Evolutionary conservation across 2,888 invertebrate genomes (phyloP).

Genomic region (Neoascia interrupta): DNA sequence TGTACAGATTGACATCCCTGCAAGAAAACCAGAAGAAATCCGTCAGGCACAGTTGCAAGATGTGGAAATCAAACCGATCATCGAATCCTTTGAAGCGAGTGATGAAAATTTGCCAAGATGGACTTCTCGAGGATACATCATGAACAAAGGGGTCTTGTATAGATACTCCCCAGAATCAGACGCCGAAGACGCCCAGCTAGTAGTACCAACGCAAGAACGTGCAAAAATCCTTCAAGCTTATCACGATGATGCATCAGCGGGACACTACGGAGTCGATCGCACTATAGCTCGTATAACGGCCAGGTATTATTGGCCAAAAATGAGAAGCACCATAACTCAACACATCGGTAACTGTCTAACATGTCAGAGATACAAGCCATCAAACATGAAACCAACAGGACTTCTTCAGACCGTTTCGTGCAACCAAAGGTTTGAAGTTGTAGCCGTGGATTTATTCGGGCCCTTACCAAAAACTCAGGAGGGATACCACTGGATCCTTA

Average conservation of each 20-base stretch:
- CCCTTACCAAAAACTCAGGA: too few species aligned
- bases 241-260: neutral
- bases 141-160: neutral
- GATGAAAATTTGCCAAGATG: neutral
- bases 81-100: constrained; percentile 2
- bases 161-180: neutral
- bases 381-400: too few species aligned
- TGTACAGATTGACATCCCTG: constrained; percentile 51
- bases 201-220: neutral
- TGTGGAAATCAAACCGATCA: constrained; percentile 33
- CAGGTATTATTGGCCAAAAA: too few species aligned
- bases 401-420: too few species aligned
- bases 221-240: neutral
- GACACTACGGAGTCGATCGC: neutral
- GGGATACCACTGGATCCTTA: too few species aligned
- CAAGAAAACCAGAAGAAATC: constrained; percentile 51
- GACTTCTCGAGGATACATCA: neutral
- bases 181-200: neutral
- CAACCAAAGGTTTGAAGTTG: too few species aligned
- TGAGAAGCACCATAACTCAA: too few species aligned
- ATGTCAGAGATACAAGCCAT: too few species aligned
- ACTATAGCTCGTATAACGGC: neutral
- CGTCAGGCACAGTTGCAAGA: constrained; percentile 70
- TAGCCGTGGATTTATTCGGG: too few species aligned
- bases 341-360: too few species aligned